Base-by-base conservation (phyloP, 2,888 invertebrate genomes). In the Idaea aversata region DNA sequence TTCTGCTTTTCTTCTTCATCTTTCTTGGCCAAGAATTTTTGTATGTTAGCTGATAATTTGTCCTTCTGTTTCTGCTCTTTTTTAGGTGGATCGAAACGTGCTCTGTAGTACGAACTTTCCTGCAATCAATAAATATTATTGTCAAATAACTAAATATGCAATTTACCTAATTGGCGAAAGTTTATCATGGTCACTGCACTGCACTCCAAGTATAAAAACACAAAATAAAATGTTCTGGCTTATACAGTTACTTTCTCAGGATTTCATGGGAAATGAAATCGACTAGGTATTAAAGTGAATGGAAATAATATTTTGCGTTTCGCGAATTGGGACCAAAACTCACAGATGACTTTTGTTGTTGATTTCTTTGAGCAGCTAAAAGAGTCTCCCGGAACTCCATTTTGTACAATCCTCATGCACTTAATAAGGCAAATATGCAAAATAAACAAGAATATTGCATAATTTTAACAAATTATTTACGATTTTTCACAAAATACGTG, bases 41-140 rank as follows among this genome's bases (percentile, higher is more conserved):
- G 96, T 63, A 98, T 96, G 75, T 97, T 97, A 1, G 94, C 94
- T 0, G 97, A 97, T 6, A 98, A 90, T 68, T 88, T 91, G 76
- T 94, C 94, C 71, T 93, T 94, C 64, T 95, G 94, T 76, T 96
- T 95, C 59, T 94, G 94, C 77, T 96, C 95, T 79, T 97, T 97
- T 81, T 97, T 97, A 0, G 97, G 97, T 1, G 97, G 96, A 70
- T 96, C 94, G 82, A 96, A 97, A 73, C 96, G 95, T 3, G 97
- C 96, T 78, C 95, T 96, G 80, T 97, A 97, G 80, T 94, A 97
- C 87, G 74, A 75, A 72, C 77, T 93, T 58, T 84, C 87, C 93
- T 93, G 76, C 76, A 87, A 85, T 65, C 69, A 73, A 67, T 64
- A 67, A 57, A 61, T 66, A 67, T 47, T 47, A 36, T 36, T 4